These are phyloP conservation scores for Campoplex nolae DNA, from an alignment of 2,888 invertebrate genomes.

Conservation along the genomic window DNA sequence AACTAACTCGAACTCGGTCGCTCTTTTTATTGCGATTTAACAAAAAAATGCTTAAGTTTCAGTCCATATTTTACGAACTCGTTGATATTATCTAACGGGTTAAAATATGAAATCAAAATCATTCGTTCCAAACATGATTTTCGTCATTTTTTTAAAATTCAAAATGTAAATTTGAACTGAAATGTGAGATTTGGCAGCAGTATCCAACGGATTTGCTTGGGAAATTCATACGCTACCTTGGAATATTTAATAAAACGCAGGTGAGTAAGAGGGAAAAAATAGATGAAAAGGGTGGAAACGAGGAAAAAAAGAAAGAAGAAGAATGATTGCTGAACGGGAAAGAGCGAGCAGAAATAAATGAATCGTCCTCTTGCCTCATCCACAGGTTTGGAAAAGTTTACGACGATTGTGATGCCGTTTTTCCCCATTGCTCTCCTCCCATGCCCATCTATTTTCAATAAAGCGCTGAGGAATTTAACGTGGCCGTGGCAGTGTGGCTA, in stretches of 20 bases:
- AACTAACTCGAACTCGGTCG: too few species aligned
- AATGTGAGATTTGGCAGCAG: too few species aligned
- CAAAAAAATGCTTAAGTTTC: too few species aligned
- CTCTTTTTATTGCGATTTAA: neutral
- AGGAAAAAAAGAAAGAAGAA: neutral
- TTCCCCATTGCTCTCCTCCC: neutral
- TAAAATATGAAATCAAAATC: neutral
- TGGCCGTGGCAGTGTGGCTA: constrained; percentile 67
- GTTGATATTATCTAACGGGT: neutral
- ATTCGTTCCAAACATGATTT: neutral
- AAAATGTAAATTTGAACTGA: too few species aligned
- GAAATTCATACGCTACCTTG: neutral
- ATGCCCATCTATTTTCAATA: constrained; percentile 73
- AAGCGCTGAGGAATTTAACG: constrained; percentile 65
- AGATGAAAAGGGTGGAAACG: neutral
- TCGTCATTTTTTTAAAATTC: too few species aligned
- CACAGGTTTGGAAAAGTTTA: constrained; percentile 37
- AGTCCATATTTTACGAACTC: neutral
- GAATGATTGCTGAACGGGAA: neutral
- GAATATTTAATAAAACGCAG: neutral
- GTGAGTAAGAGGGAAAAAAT: neutral
- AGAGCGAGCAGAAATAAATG: constrained; percentile 9
- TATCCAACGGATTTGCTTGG: too few species aligned
- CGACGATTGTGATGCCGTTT: constrained; percentile 22
- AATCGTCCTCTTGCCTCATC: constrained; percentile 48